phyloP scores from a whole-genome alignment of 2,113 vertebrate species.

The Cryptotis parvus region DNA sequence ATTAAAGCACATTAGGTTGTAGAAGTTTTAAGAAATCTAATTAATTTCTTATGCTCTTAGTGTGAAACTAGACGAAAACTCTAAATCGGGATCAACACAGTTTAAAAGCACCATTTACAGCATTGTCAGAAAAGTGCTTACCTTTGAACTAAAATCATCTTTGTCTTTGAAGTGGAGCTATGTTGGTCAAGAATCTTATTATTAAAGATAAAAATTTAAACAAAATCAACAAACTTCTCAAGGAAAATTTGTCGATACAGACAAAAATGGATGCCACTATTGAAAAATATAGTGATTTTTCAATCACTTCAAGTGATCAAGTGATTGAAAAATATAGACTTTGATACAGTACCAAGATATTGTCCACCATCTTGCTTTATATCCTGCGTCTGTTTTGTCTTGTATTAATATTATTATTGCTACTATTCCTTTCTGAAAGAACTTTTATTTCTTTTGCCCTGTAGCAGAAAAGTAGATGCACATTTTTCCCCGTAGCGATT shows the following conservation, averaged over 20 bases:
- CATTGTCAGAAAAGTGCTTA: neutral
- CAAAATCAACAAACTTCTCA: neutral
- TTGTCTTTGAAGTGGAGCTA: neutral
- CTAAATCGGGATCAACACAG: neutral
- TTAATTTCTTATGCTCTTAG: neutral
- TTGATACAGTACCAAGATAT: neutral
- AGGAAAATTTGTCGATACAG: neutral
- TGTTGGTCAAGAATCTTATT: neutral
- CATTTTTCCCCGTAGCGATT: neutral
- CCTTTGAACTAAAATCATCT: neutral
- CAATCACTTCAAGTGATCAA: too few relatives aligned
- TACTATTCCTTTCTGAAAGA: neutral
- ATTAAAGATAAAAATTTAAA: neutral
- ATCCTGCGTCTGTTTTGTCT: neutral
- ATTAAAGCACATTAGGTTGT: neutral
- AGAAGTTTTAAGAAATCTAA: neutral
- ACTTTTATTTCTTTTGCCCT: neutral
- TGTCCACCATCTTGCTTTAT: neutral
- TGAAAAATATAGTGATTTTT: neutral
- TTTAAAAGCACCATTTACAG: neutral
- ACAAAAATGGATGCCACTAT: neutral
- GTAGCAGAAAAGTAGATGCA: neutral
- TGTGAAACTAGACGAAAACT: slow-evolving; percentile 5
- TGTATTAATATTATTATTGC: too few relatives aligned
- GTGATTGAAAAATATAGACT: neutral